Percentiles rank a stretch among this genome's conserved stretches.
These are phyloP conservation scores for Coccyzus lansbergi DNA, from an alignment of 2,797 vertebrate species.

Conservation along the genomic window DNA sequence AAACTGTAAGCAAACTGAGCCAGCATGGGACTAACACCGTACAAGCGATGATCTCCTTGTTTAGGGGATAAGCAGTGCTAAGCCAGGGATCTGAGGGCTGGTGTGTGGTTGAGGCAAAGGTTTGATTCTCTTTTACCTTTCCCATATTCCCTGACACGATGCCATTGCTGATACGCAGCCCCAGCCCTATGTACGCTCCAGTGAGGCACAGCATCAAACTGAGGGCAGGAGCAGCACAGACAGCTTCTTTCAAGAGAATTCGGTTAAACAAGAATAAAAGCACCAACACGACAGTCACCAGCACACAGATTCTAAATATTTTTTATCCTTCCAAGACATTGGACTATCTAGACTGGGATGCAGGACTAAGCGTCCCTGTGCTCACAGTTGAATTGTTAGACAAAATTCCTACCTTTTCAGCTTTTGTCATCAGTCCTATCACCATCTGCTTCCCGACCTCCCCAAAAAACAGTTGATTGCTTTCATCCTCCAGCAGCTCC, in stretches of 20 bases:
- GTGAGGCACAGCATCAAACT: background rate
- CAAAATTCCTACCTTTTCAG: slow-evolving; percentile 88
- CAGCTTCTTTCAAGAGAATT: background rate
- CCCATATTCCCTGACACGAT: background rate
- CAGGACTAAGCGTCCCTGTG: background rate
- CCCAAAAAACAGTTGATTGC: slow-evolving; percentile 92
- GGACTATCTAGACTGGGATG: background rate
- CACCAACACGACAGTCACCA: background rate
- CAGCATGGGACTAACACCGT: background rate
- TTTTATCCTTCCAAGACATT: background rate
- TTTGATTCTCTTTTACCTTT: background rate
- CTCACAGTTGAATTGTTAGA: background rate
- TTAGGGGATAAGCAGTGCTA: background rate
- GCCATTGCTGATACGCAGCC: background rate
- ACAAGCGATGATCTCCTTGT: background rate
- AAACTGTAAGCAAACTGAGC: background rate
- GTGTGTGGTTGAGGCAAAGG: background rate
- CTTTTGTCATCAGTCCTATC: slow-evolving; percentile 91
- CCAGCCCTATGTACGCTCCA: background rate
- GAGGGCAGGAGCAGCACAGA: background rate
- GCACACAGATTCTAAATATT: background rate
- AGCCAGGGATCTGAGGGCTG: background rate
- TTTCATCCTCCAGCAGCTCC: slow-evolving; percentile 89
- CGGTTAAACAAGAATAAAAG: background rate
- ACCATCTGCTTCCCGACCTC: slow-evolving; percentile 98